These are phyloP conservation scores for Drosophila kohkoa DNA, from an alignment of 1,140 invertebrate genomes.

Conservation along the genomic window DNA sequence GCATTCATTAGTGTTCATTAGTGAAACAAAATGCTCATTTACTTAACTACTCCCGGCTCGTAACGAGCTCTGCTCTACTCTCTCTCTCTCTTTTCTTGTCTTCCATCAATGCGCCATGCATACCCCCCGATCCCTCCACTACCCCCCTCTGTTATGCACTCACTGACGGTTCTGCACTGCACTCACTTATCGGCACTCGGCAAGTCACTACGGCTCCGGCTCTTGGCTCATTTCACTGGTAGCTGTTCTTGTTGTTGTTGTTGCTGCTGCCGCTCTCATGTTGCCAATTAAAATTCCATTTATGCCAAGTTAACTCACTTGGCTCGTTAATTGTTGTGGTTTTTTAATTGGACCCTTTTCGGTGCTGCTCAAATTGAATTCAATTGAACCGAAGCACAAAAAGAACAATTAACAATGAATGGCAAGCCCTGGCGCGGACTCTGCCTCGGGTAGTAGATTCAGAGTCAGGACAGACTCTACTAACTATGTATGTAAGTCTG, in stretches of 20 bases:
- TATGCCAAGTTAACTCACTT: slow-evolving; percentile 85
- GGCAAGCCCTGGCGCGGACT: slow-evolving; percentile 29
- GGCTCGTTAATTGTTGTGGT: slow-evolving; percentile 84
- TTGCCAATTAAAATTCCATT: slow-evolving; percentile 85
- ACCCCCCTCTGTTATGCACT: background rate
- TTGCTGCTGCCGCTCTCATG: slow-evolving; percentile 59
- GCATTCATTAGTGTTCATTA: slow-evolving; percentile 84
- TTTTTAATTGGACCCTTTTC: slow-evolving; percentile 84
- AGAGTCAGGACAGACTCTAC: slow-evolving; percentile 28
- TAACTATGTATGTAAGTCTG: slow-evolving; percentile 7
- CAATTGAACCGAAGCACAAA: slow-evolving; percentile 69
- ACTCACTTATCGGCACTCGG: slow-evolving; percentile 76
- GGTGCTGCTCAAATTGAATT: slow-evolving; percentile 75
- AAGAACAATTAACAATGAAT: slow-evolving; percentile 70
- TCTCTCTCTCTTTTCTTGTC: slow-evolving; percentile 15
- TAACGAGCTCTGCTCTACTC: slow-evolving; percentile 54
- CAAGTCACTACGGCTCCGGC: slow-evolving; percentile 65
- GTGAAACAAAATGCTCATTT: slow-evolving; percentile 84
- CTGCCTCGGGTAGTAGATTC: slow-evolving; percentile 1
- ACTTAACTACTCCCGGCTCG: slow-evolving; percentile 78
- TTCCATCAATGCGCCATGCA: slow-evolving; percentile 17
- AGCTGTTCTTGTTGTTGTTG: slow-evolving; percentile 13
- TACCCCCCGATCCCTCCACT: background rate
- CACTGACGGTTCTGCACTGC: slow-evolving; percentile 9
- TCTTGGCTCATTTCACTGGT: slow-evolving; percentile 56